Percentiles rank a stretch among this genome's conserved stretches.
phyloP scores from a whole-genome alignment of 2,113 vertebrate genomes.

The Sporophila hypoxantha region DNA sequence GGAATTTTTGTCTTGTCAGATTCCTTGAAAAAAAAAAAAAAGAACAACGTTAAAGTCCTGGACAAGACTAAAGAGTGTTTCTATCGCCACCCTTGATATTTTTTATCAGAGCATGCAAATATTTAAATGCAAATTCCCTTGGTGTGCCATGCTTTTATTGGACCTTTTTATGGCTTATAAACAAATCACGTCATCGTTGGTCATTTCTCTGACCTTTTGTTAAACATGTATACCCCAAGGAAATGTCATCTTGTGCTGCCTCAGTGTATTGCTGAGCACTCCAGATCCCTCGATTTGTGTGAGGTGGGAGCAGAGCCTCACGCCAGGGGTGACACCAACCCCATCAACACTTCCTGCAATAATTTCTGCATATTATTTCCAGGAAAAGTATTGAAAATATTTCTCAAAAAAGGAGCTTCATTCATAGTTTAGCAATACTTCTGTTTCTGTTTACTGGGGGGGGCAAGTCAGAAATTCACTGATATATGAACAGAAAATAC shows the following conservation, averaged over 20 bases:
- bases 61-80: background rate
- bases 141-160: background rate
- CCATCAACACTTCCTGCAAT: background rate
- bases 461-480: background rate
- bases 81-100: background rate
- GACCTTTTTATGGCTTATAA: slow-evolving; percentile 20
- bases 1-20: background rate
- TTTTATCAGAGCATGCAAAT: background rate
- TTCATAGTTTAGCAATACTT: background rate
- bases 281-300: background rate
- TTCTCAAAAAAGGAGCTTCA: background rate
- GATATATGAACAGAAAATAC: background rate
- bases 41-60: background rate
- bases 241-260: background rate
- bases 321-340: background rate
- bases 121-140: background rate
- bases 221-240: slow-evolving; percentile 33
- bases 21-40: background rate
- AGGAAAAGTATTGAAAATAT: background rate
- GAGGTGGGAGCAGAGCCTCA: background rate
- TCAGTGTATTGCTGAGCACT: background rate
- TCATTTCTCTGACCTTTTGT: background rate
- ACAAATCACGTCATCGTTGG: background rate
- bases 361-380: background rate
- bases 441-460: background rate